Percentiles rank a stretch among this genome's conserved stretches.
phyloP scores from a whole-genome alignment of 2,113 vertebrate species.

The Malurus cyaneus region DNA sequence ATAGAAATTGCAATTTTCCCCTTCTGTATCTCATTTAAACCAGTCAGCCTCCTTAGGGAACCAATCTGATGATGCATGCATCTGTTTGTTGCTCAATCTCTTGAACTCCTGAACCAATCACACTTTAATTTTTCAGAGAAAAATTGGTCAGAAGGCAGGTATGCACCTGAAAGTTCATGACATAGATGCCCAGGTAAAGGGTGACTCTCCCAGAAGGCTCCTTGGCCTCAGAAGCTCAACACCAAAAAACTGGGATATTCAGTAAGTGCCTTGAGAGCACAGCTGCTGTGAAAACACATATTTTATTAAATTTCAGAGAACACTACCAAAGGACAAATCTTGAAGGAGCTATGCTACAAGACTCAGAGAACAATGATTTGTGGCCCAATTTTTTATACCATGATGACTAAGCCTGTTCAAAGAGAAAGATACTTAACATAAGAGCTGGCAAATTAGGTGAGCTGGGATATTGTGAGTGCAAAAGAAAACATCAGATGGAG shows the following conservation, averaged over 20 bases:
- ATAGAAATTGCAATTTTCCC: neutral
- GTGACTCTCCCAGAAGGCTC: neutral
- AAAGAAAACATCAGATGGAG: neutral
- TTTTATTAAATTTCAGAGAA: neutral
- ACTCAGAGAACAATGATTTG: neutral
- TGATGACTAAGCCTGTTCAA: neutral
- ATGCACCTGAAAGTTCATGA: neutral
- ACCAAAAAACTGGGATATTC: neutral
- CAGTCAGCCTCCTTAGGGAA: neutral
- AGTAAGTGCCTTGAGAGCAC: neutral
- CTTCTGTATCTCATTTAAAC: neutral
- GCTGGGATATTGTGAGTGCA: neutral
- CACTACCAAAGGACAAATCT: neutral
- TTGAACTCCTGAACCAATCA: neutral
- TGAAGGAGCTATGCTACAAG: neutral
- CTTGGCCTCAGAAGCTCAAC: neutral
- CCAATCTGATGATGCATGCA: neutral
- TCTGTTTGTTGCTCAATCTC: neutral
- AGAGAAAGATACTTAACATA: neutral
- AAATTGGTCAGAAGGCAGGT: neutral
- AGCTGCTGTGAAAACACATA: neutral
- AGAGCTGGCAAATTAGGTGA: neutral
- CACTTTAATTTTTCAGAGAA: neutral
- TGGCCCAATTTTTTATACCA: neutral
- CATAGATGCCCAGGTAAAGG: neutral